Conservation (phyloP, 2,888 invertebrate species). For the Halictus ligatus region DNA sequence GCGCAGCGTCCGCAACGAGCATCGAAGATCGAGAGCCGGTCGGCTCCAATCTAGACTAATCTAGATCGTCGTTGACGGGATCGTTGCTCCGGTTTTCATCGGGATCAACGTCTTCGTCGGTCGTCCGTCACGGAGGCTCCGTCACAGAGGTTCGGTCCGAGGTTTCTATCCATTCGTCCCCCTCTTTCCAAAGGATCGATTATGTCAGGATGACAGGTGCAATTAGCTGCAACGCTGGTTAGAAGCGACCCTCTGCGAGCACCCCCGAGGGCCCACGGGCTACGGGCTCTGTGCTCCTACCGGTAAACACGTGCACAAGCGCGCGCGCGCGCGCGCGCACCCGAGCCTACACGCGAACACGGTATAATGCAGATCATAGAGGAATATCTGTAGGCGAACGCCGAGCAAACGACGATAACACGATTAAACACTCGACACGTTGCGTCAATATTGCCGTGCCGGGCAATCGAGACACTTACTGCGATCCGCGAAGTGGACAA, state of each 20-base stretch:
- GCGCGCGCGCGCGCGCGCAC: background rate
- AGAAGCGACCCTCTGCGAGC: constrained; percentile 47
- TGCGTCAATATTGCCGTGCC: background rate
- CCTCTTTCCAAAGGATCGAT: constrained; percentile 67
- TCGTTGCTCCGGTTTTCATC: background rate
- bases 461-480: constrained; percentile 15
- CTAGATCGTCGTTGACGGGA: background rate
- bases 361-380: constrained; percentile 43
- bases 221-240: constrained; percentile 71
- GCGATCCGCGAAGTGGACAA: background rate
- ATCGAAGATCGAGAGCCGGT: background rate
- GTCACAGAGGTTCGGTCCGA: background rate
- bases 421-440: constrained; percentile 43
- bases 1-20: background rate
- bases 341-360: constrained; percentile 18
- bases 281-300: background rate
- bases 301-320: constrained; percentile 34
- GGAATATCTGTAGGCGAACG: constrained; percentile 37
- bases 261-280: constrained; percentile 38
- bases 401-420: constrained; percentile 56
- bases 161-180: constrained; percentile 59
- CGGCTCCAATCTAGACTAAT: background rate
- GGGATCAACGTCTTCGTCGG: constrained; percentile 46
- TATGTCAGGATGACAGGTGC: constrained; percentile 72
- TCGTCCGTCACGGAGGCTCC: constrained; percentile 19